Percentiles rank a stretch among this genome's conserved stretches.
Conservation (phyloP, 2,797 vertebrate species). For the Distichodus sexfasciatus region DNA sequence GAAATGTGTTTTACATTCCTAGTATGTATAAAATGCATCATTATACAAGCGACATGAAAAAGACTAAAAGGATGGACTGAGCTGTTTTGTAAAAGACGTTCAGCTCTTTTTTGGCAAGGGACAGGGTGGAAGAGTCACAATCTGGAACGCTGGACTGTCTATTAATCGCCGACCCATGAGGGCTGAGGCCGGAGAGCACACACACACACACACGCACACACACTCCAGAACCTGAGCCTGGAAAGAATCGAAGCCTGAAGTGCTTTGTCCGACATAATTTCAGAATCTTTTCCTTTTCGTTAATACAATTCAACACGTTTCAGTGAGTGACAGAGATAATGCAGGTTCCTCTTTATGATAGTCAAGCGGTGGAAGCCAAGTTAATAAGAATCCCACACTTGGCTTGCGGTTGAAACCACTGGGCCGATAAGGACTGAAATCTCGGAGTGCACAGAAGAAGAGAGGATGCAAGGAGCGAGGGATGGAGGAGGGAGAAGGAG, state of each 20-base stretch:
- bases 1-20: no score
- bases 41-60: no score
- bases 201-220: background rate
- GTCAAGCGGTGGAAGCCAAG: constrained; percentile 40
- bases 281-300: constrained; percentile 10
- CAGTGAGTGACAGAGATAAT: constrained; percentile 39
- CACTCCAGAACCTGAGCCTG: no score
- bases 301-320: constrained; percentile 28
- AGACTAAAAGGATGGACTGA: no score
- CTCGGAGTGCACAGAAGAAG: constrained; percentile 34
- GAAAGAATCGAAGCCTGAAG: background rate
- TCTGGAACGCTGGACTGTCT: background rate
- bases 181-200: background rate
- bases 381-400: constrained; percentile 58
- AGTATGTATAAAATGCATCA: no score
- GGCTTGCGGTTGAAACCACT: constrained; percentile 59
- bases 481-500: constrained; percentile 28
- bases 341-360: constrained; percentile 49
- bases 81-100: no score
- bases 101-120: no score
- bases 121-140: no score
- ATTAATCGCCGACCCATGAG: background rate
- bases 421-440: constrained; percentile 60
- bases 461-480: constrained; percentile 9
- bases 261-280: constrained; percentile 3